Percentiles rank a stretch among this genome's conserved stretches.
These are phyloP conservation scores for Reinhardtius hippoglossoides DNA, from an alignment of 2,113 vertebrate genomes.

Conservation along the genomic window DNA sequence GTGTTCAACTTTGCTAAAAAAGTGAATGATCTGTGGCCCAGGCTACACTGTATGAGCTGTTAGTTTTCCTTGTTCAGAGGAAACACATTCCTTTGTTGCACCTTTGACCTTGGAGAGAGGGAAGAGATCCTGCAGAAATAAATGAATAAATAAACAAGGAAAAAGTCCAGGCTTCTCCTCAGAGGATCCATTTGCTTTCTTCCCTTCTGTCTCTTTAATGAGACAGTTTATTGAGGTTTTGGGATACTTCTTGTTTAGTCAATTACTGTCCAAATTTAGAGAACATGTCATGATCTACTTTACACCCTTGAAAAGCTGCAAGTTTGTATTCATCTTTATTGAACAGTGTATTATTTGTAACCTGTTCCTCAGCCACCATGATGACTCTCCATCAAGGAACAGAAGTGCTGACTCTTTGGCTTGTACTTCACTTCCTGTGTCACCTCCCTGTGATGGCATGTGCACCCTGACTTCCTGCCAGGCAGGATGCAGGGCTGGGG, in stretches of 20 bases:
- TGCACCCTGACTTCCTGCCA: conserved; percentile 68
- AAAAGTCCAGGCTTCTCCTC: conserved; percentile 46
- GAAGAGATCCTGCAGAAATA: conserved; percentile 70
- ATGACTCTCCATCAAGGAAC: conserved; percentile 37
- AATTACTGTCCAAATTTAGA: neutral
- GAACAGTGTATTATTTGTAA: conserved; percentile 8
- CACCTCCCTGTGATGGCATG: conserved; percentile 59
- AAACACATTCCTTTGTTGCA: conserved; percentile 74
- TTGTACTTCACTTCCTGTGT: conserved; percentile 63
- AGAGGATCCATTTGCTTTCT: conserved; percentile 30
- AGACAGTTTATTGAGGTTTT: neutral
- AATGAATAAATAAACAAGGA: conserved; percentile 72
- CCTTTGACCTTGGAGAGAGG: conserved; percentile 70
- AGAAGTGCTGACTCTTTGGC: conserved; percentile 60
- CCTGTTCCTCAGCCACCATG: conserved; percentile 2
- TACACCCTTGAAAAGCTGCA: neutral
- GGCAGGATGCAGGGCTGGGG: conserved; percentile 69
- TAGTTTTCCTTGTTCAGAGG: conserved; percentile 53
- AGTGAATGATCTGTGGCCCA: conserved; percentile 33
- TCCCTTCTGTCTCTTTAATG: neutral
- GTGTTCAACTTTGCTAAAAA: neutral
- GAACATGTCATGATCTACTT: neutral
- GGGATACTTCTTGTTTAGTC: conserved; percentile 1
- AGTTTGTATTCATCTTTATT: neutral
- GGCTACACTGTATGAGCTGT: conserved; percentile 38